Base-by-base conservation (phyloP, 2,797 vertebrate genomes). In the Peromyscus melanophrys region DNA sequence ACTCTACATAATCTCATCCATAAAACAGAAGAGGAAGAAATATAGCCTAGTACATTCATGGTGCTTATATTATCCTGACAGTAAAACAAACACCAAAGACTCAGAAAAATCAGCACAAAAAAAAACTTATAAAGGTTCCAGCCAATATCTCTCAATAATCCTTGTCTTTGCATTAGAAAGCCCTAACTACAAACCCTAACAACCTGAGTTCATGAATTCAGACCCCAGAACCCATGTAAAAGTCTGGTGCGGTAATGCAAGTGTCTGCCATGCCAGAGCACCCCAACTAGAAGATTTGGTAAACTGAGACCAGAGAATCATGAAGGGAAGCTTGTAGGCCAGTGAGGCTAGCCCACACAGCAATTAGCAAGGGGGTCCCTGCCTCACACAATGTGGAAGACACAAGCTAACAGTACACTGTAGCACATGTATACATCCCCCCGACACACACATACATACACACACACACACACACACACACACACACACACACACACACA, bases 161-260 rank as follows among this genome's bases (percentile, higher is more conserved):
- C 49, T 92, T 92, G 86, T 40, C n/a, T 81, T 71, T 90, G 78
- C 77, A 40, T 85, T 82, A 71, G 82, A 90, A 94, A 71, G 37
- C 21, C 69, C n/a, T 37, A 71, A 37, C 80, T 40, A 82, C 55
- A 82, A 82, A 89, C 29, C 23, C n/a, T 82, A 17, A 61, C 23
- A 40, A 40, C 23, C n/a, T 59, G 23, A 82, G 55, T 59, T 59
- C 6, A 40, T 82, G 34, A 81, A n/a, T 81, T 81, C 21, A 81
- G 11, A 59, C 17, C n/a, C 55, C n/a, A 82, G n/a, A 82, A 82
- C 6, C 52, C 52, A 55, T 78, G 31, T 17, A 52, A 55, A 55
- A 55, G 31, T 17, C 19, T 6, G 6, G n/a, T 40, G 13, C 25
- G 7, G n/a, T 16, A 40, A 59, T 82, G n/a, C 34, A 81, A 59